Conservation (phyloP, 2,797 vertebrate genomes). For the Sebastolobus alascanus region DNA sequence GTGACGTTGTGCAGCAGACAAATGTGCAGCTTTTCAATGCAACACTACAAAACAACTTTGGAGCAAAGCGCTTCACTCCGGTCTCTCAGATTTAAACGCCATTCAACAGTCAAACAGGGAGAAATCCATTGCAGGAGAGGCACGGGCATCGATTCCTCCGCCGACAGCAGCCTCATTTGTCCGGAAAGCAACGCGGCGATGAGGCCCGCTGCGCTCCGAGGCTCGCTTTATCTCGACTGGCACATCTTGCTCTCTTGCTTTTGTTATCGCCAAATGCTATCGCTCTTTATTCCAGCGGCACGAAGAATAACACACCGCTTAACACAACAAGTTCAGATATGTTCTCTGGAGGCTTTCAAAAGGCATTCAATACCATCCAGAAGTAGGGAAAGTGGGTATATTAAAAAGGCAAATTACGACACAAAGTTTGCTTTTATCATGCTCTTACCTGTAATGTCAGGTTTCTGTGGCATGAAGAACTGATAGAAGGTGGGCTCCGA, state of each 20-base stretch:
- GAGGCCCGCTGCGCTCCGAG: constrained; percentile 24
- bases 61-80: neutral
- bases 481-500: constrained; percentile 98
- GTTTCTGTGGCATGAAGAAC: constrained; percentile 98
- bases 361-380: neutral
- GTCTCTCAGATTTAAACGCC: constrained; percentile 14
- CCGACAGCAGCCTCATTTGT: constrained; percentile 44
- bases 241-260: constrained; percentile 51
- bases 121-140: constrained; percentile 24
- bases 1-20: neutral
- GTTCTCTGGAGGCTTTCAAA: constrained; percentile 17
- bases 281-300: constrained; percentile 8
- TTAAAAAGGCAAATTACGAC: neutral
- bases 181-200: constrained; percentile 11
- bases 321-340: constrained; percentile 15
- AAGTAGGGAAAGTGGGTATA: neutral
- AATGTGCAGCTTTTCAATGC: constrained; percentile 5
- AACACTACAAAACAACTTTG: constrained; percentile 1
- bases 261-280: constrained; percentile 40
- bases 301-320: constrained; percentile 3
- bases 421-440: constrained; percentile 23
- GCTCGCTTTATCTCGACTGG: constrained; percentile 45
- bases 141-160: constrained; percentile 21
- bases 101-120: constrained; percentile 17
- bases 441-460: constrained; percentile 94